A percentile compares a stretch with the other conserved stretches of the same genome.
These are phyloP conservation scores for Meriones unguiculatus DNA, from an alignment of 2,113 vertebrate species.

Conservation along the genomic window DNA sequence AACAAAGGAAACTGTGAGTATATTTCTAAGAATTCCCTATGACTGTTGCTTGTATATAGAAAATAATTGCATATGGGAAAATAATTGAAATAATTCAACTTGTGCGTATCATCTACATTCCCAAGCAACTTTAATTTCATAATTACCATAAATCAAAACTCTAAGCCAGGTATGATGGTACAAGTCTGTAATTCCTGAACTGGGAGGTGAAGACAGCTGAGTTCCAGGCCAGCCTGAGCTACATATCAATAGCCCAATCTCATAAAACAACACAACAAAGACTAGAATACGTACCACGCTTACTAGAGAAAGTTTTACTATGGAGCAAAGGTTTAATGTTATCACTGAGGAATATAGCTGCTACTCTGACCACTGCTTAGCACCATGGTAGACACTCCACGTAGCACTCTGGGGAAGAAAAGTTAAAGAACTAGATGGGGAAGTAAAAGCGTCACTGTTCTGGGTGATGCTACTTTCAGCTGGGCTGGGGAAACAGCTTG, in stretches of 20 bases:
- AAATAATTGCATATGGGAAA: neutral
- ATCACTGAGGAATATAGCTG: neutral
- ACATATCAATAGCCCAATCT: neutral
- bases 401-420: neutral
- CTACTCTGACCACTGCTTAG: neutral
- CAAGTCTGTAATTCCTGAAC: too few species aligned
- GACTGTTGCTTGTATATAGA: neutral
- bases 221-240: neutral
- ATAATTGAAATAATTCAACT: neutral
- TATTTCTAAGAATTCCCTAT: conserved; percentile 1
- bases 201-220: neutral
- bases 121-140: conserved; percentile 30
- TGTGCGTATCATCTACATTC: neutral
- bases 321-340: conserved; percentile 1
- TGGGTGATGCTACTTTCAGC: neutral
- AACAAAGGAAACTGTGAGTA: neutral
- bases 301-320: neutral
- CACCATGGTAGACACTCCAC: neutral
- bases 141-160: neutral
- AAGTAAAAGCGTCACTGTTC: neutral
- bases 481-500: neutral
- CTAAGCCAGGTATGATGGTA: too few species aligned
- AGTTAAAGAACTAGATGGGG: neutral
- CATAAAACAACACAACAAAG: neutral
- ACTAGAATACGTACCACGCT: neutral